Conservation (phyloP, 2,888 invertebrate species). For the Monochamus alternatus region DNA sequence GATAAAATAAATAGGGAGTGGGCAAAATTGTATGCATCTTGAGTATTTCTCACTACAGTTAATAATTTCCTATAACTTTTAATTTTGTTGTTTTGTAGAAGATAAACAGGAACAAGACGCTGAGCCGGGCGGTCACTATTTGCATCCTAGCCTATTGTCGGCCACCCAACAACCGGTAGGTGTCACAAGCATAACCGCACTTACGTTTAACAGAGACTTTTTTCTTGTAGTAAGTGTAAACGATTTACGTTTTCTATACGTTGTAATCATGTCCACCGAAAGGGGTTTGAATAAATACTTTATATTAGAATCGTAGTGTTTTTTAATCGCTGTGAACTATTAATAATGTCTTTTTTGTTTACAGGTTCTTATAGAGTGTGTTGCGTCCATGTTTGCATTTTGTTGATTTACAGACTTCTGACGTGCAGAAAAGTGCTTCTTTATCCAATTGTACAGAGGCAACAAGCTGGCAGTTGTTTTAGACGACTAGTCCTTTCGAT, state of each 20-base stretch:
- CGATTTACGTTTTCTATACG: constrained; percentile 41
- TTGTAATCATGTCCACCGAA: constrained; percentile 42
- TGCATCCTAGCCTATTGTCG: constrained; percentile 86
- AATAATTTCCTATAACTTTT: not conserved
- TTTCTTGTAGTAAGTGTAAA: constrained; percentile 54
- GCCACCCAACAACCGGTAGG: constrained; percentile 80
- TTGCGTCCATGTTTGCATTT: constrained; percentile 47
- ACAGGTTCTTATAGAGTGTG: constrained; percentile 59
- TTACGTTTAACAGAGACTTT: constrained; percentile 51
- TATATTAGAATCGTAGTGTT: constrained; percentile 49
- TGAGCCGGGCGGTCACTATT: constrained; percentile 77
- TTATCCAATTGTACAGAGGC: constrained; percentile 8
- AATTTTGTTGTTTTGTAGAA: constrained; percentile 38
- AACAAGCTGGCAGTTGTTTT: constrained; percentile 5
- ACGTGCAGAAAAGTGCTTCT: not conserved
- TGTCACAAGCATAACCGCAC: constrained; percentile 64
- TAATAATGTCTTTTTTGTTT: constrained; percentile 67
- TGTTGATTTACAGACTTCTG: constrained; percentile 49
- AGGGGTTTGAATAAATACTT: constrained; percentile 70
- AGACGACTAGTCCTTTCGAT: not conserved
- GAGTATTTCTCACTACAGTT: no score
- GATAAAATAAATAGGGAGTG: no score
- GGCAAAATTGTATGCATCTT: no score
- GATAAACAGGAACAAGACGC: constrained; percentile 33
- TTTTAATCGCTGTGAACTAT: constrained; percentile 59